Conservation (phyloP, 2,113 vertebrate species). For the Fulmarus glacialis region DNA sequence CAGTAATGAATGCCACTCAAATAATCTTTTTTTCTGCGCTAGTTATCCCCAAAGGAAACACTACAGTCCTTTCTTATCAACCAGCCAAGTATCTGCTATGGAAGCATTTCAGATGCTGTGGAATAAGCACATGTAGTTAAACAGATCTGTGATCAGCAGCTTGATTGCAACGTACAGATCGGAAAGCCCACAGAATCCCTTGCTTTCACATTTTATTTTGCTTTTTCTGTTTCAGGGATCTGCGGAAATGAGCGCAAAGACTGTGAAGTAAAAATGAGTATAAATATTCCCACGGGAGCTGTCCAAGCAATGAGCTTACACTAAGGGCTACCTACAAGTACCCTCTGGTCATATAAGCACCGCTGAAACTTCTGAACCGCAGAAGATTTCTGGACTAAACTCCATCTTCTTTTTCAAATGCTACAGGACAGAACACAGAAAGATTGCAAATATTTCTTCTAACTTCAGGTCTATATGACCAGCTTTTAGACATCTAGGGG, state of each 20-base stretch:
- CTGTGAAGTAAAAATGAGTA: background rate
- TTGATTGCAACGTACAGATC: background rate
- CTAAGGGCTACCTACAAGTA: background rate
- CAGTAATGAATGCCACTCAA: conserved; percentile 8
- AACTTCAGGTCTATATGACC: background rate
- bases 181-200: background rate
- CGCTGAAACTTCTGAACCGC: background rate
- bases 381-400: background rate
- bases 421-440: background rate
- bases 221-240: background rate
- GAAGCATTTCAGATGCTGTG: background rate
- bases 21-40: background rate
- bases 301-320: background rate
- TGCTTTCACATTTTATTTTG: background rate
- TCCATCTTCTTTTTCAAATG: background rate
- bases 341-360: background rate
- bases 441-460: background rate
- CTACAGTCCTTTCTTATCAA: background rate
- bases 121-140: background rate
- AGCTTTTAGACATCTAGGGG: background rate
- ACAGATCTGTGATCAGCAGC: background rate
- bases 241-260: background rate
- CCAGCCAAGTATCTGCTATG: background rate
- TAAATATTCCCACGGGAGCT: background rate
- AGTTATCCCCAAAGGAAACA: conserved; percentile 7